A percentile compares a stretch with the other conserved stretches of the same genome.
These are phyloP conservation scores for Epizoanthus stellaris DNA, from an alignment of 92 coral and sea anemone genomes.

Conservation along the genomic window DNA sequence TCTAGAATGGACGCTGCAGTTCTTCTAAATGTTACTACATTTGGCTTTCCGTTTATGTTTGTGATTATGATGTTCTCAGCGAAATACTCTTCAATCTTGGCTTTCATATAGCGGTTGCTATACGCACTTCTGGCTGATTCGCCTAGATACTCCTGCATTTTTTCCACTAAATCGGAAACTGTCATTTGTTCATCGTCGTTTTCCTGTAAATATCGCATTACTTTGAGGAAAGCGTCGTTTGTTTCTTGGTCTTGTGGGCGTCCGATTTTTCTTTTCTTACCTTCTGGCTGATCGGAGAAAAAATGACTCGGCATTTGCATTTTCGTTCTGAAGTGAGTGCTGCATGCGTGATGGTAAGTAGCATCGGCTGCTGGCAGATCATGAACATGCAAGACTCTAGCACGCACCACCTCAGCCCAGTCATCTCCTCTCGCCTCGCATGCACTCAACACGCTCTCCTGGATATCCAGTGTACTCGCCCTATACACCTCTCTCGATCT, in stretches of 20 bases:
- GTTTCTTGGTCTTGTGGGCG: conserved; percentile 47
- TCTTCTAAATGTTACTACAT: conserved; percentile 10
- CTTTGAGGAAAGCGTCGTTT: conserved; percentile 39
- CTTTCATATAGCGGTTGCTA: conserved; percentile 11
- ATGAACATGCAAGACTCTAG: conserved; percentile 38
- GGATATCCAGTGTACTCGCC: background rate
- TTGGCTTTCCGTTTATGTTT: conserved; percentile 3
- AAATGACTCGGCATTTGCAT: conserved; percentile 34
- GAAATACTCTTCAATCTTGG: background rate
- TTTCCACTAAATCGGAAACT: background rate
- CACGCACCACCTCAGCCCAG: conserved; percentile 21
- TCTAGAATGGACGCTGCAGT: conserved; percentile 14
- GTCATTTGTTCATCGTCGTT: conserved; percentile 58
- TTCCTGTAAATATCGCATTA: conserved; percentile 32
- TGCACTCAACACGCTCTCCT: background rate
- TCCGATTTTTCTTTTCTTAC: conserved; percentile 61
- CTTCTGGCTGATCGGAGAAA: conserved; percentile 24
- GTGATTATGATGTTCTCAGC: background rate
- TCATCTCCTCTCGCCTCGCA: conserved; percentile 7
- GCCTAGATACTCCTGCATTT: background rate
- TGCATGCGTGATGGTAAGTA: conserved; percentile 31
- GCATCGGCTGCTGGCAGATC: conserved; percentile 47
- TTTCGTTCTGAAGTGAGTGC: conserved; percentile 12
- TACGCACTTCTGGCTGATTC: background rate
- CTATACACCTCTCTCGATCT: conserved; percentile 4